Conservation (phyloP, 2,113 vertebrate species). For the Axis porcinus region DNA sequence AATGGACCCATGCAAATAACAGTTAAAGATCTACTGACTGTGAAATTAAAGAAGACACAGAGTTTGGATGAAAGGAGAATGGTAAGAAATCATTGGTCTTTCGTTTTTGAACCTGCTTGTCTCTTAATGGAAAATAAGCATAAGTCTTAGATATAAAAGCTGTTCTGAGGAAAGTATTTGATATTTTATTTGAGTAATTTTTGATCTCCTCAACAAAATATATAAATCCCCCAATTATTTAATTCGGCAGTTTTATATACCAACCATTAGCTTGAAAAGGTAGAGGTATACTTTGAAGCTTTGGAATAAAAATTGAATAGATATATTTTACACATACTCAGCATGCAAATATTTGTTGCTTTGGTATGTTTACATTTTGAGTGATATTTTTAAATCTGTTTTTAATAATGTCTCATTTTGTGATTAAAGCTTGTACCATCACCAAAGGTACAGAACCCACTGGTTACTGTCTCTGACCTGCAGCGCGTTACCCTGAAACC, state of each 20-base stretch:
- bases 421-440: constrained; percentile 73
- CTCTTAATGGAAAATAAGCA: constrained; percentile 3
- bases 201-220: not conserved
- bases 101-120: not conserved
- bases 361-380: constrained; percentile 16
- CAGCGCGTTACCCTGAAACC: constrained; percentile 81
- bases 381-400: constrained; percentile 19
- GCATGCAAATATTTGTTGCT: not conserved
- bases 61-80: constrained; percentile 33
- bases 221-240: constrained; percentile 6
- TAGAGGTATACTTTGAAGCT: not conserved
- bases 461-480: constrained; percentile 84
- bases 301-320: constrained; percentile 32
- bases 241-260: not conserved
- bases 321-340: not conserved
- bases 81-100: constrained; percentile 64
- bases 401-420: constrained; percentile 59
- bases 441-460: constrained; percentile 58
- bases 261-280: not conserved
- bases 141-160: not conserved
- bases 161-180: not conserved
- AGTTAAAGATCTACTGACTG: constrained; percentile 85
- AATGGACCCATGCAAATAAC: constrained; percentile 81
- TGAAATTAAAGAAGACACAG: constrained; percentile 84
- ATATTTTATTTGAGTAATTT: constrained; percentile 19